A percentile compares a stretch with the other conserved stretches of the same genome.
Evolutionary conservation across 2,888 invertebrate genomes (phyloP).

Genomic region (Lasioglossum oenotherae): DNA sequence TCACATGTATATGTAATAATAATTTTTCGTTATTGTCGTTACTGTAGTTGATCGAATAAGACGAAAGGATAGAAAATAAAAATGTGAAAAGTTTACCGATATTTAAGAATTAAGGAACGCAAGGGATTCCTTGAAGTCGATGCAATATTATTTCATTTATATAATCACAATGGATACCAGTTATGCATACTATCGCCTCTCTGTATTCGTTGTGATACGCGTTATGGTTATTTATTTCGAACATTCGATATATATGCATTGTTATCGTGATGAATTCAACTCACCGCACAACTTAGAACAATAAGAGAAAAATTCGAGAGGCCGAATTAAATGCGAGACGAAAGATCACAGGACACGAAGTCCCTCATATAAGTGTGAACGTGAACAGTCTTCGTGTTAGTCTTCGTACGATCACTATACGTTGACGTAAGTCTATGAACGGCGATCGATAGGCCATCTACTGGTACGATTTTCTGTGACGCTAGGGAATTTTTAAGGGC

Average conservation of each 20-base stretch:
- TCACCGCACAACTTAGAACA: constrained; percentile 54
- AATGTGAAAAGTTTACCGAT: not conserved
- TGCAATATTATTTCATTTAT: constrained; percentile 56
- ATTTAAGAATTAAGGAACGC: not conserved
- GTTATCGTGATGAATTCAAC: constrained; percentile 34
- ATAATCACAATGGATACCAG: constrained; percentile 54
- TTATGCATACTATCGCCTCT: constrained; percentile 7
- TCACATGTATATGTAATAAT: constrained; percentile 12
- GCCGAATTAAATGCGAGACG: constrained; percentile 14
- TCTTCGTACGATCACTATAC: constrained; percentile 1
- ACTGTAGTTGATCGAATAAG: not conserved
- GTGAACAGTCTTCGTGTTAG: not conserved
- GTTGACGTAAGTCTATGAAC: not conserved
- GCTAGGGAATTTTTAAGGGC: constrained; percentile 27
- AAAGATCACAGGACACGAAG: constrained; percentile 33
- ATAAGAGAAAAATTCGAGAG: constrained; percentile 37
- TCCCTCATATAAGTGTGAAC: constrained; percentile 29
- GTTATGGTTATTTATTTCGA: constrained; percentile 7
- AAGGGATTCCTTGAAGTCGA: constrained; percentile 34
- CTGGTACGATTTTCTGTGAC: not conserved
- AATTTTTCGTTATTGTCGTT: not conserved
- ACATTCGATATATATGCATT: not conserved
- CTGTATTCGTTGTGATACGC: not conserved
- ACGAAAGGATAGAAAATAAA: not conserved
- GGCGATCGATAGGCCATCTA: constrained; percentile 52